Evolutionary conservation across 2,797 vertebrate genomes (phyloP), one percentile per base, ranked within the genome.

Genomic region (Pseudomugil tenellus): DNA sequence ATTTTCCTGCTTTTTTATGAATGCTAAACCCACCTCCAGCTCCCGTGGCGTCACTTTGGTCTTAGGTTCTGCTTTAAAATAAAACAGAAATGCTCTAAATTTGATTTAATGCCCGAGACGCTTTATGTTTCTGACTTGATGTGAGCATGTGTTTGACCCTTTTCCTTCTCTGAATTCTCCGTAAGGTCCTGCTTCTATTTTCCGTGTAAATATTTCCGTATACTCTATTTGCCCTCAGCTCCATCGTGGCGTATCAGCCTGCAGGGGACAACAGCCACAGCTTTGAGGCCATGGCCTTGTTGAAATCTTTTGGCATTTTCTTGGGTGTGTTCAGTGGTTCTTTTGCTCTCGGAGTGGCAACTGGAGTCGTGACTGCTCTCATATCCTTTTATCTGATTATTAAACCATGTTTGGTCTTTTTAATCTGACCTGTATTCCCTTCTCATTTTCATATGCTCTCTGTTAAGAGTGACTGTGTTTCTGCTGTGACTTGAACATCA

Each of bases 281-380:
- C 1, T 99, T 99, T 55, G 97, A 99, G 72, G 96, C 94, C 78
- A 95, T 93, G 62, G 98, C 98, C 0, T 93, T 98, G 96, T 91
- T 99, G 74, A 97, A 97, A 70, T 98, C 96, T 46, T 96, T 99
- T 0, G 96, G 97, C 9, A 91, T 98, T 74, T 99, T 99, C 87
- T 91, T 99, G 63, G 97, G 95, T 0, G 96, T 99, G 85, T 98
- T 99, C 88, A 98, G 97, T 70, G 97, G 97, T 16, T 98, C 98
- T 37, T 98, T 99, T 63, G 95, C 95, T 5, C 96, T 99, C 63
- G 97, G 98, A 23, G 96, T 97, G 56, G 96, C 94, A 63, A 97
- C 97, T 1, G 98, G 97, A 79, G 93, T 99, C 74, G 93, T 98
- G 90, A 99, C 97, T 0, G 96, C 97, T 78, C 91, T 99, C 89